Conservation (phyloP, 2,888 invertebrate species). For the Adelphocoris suturalis region DNA sequence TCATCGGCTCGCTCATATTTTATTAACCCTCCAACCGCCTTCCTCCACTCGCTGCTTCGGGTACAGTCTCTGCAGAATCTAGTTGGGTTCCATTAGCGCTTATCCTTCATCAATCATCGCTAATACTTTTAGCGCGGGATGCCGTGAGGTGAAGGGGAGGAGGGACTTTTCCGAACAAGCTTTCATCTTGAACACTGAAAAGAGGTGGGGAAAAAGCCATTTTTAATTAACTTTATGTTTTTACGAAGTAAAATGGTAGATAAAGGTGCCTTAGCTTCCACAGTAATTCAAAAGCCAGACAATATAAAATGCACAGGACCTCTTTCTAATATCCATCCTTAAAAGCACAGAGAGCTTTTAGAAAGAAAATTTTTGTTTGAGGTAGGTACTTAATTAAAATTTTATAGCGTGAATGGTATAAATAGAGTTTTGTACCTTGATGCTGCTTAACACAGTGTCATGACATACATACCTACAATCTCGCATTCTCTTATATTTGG, state of each 20-base stretch:
- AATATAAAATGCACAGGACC: background rate
- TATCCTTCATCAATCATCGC: constrained; percentile 34
- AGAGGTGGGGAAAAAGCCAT: background rate
- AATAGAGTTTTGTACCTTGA: too few relatives aligned
- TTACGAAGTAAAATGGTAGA: background rate
- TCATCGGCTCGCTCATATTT: constrained; percentile 30
- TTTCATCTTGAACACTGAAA: constrained; percentile 3
- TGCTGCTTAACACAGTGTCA: too few relatives aligned
- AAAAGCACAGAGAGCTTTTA: too few relatives aligned
- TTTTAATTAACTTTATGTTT: constrained; percentile 24
- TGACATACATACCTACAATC: too few relatives aligned
- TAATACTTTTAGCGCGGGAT: background rate
- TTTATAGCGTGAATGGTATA: too few relatives aligned
- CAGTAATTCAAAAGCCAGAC: background rate
- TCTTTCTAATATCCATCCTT: background rate
- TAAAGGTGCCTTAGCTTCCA: background rate
- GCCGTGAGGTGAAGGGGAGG: background rate
- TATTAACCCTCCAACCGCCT: background rate
- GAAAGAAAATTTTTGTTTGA: too few relatives aligned
- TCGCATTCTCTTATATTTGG: too few relatives aligned
- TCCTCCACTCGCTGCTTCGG: background rate
- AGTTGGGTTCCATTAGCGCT: constrained; percentile 26
- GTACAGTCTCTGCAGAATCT: background rate
- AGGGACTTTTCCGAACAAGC: constrained; percentile 8
- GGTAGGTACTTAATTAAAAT: too few relatives aligned